Evolutionary conservation across 2,113 vertebrate species (phyloP).

Genomic region (Peromyscus polionotus): DNA sequence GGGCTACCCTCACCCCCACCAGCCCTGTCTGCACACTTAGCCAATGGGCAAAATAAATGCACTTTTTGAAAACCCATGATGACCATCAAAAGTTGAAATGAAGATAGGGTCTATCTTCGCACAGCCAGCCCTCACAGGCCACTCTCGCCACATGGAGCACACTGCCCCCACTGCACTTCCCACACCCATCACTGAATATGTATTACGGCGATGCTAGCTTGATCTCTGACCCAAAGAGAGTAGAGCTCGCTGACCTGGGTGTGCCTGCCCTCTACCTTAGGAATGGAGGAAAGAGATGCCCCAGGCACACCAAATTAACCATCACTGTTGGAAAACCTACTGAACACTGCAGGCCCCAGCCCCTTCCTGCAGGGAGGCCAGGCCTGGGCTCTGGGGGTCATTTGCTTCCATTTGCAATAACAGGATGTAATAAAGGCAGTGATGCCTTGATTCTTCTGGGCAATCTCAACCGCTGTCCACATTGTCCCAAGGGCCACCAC

Average conservation of each 20-base stretch:
- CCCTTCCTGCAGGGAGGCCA: neutral
- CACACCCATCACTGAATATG: rapidly evolving
- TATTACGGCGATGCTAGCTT: neutral
- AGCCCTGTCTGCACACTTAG: neutral
- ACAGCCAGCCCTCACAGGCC: no score
- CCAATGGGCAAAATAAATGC: neutral
- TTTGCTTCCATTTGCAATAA: neutral
- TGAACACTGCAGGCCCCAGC: neutral
- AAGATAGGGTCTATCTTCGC: neutral
- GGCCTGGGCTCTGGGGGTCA: neutral
- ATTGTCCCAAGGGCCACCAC: slow-evolving; percentile 76
- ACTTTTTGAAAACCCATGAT: neutral
- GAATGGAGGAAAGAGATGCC: rapidly evolving
- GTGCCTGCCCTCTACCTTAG: neutral
- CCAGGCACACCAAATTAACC: rapidly evolving
- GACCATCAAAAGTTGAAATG: neutral
- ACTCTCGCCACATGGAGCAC: rapidly evolving
- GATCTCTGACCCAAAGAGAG: neutral
- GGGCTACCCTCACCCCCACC: neutral
- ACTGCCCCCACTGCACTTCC: rapidly evolving
- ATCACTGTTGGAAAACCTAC: neutral
- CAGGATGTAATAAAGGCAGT: slow-evolving; percentile 49
- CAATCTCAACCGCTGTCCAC: slow-evolving; percentile 76
- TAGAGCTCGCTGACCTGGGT: rapidly evolving
- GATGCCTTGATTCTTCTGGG: slow-evolving; percentile 77